phyloP scores from a whole-genome alignment of 2,113 vertebrate genomes.

The Neogobius melanostomus region DNA sequence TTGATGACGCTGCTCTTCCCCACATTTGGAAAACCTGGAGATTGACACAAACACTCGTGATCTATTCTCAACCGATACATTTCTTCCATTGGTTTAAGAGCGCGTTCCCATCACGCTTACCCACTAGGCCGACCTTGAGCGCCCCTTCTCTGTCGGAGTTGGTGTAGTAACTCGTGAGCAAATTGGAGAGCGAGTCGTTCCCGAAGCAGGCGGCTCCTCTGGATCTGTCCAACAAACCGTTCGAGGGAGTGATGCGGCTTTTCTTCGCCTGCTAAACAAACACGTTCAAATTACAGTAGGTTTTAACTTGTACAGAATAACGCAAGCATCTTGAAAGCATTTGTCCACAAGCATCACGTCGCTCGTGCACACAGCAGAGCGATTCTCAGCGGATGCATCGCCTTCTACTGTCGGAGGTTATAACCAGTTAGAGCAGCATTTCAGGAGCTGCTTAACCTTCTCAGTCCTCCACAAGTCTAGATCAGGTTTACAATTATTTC shows the following conservation, averaged over 20 bases:
- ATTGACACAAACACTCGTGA: neutral
- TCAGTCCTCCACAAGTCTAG: slow-evolving; percentile 60
- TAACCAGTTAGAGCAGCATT: slow-evolving; percentile 71
- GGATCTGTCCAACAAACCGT: slow-evolving; percentile 63
- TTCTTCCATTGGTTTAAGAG: no score
- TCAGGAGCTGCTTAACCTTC: slow-evolving; percentile 67
- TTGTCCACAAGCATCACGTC: slow-evolving; percentile 55
- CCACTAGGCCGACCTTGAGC: slow-evolving; percentile 87
- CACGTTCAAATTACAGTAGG: neutral
- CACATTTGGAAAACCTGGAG: slow-evolving; percentile 91
- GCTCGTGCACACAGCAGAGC: slow-evolving; percentile 20
- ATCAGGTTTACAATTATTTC: neutral
- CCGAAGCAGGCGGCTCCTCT: slow-evolving; percentile 76
- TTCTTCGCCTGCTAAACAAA: slow-evolving; percentile 73
- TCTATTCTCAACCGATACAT: no score
- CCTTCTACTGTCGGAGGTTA: slow-evolving; percentile 63
- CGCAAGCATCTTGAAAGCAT: neutral
- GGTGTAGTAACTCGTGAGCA: slow-evolving; percentile 71
- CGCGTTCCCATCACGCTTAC: slow-evolving; percentile 65
- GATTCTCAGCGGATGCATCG: slow-evolving; percentile 25
- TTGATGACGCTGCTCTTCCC: slow-evolving; percentile 98
- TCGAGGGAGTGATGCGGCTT: slow-evolving; percentile 46
- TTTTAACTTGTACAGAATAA: neutral
- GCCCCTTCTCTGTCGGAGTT: slow-evolving; percentile 49
- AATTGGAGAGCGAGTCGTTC: slow-evolving; percentile 74